Conservation (phyloP, 1,140 invertebrate species). For the Brachionus rotundiformis region DNA sequence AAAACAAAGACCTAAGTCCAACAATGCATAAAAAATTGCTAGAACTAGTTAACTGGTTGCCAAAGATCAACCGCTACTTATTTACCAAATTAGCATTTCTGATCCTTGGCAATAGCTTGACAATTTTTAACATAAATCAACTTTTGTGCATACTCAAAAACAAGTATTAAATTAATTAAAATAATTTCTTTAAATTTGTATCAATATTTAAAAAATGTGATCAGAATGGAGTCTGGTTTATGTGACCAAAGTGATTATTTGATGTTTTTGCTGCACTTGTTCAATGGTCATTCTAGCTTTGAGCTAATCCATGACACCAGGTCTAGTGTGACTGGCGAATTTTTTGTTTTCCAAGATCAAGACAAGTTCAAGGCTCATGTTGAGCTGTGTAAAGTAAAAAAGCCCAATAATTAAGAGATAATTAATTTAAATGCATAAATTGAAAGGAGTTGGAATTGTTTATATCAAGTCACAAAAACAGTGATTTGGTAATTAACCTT, state of each 20-base stretch:
- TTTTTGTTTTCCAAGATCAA: slow-evolving; percentile 9
- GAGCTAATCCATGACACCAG: neutral
- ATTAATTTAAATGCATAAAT: neutral
- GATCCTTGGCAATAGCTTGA: slow-evolving; percentile 17
- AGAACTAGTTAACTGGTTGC: slow-evolving; percentile 13
- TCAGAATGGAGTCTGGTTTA: neutral
- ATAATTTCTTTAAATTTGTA: too few relatives aligned
- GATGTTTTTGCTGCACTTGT: slow-evolving; percentile 28
- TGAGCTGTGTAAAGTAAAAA: neutral
- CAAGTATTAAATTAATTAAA: neutral
- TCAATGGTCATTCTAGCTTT: slow-evolving; percentile 32
- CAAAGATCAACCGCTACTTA: slow-evolving; percentile 18
- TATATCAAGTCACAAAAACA: slow-evolving; percentile 42
- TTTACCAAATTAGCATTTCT: slow-evolving; percentile 38
- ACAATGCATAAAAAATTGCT: slow-evolving; percentile 10
- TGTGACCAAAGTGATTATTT: slow-evolving; percentile 34
- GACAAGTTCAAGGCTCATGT: neutral
- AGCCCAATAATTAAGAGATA: neutral
- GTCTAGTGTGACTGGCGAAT: neutral
- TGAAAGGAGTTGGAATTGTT: slow-evolving; percentile 13
- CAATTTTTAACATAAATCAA: neutral
- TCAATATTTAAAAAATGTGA: too few relatives aligned
- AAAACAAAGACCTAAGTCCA: neutral
- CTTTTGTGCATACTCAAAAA: neutral
- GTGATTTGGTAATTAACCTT: slow-evolving; percentile 11